Conservation (phyloP, 2,113 vertebrate genomes). For the Ploceus nigricollis region DNA sequence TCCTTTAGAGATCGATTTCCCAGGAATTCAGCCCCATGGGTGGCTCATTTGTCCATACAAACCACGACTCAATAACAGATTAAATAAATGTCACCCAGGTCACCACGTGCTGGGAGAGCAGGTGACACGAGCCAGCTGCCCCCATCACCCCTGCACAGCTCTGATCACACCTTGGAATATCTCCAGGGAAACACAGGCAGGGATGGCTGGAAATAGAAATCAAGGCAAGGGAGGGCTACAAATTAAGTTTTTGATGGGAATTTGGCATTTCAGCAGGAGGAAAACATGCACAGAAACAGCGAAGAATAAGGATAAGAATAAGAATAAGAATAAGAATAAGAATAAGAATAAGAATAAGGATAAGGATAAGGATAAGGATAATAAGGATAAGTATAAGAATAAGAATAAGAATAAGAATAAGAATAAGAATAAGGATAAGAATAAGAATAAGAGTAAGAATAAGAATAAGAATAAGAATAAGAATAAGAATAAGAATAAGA, state of each 20-base stretch:
- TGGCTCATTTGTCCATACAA: neutral
- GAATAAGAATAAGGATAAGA: neutral
- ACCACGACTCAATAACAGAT: neutral
- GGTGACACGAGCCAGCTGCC: neutral
- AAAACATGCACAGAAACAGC: accelerated
- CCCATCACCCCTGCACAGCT: neutral
- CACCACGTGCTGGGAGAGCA: accelerated
- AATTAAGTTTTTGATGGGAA: neutral
- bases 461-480: too few species aligned
- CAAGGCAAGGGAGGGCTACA: neutral
- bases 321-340: neutral
- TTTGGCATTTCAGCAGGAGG: neutral
- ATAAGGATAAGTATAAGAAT: too few species aligned
- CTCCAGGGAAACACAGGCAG: neutral
- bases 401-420: neutral
- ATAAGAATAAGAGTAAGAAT: neutral
- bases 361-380: neutral
- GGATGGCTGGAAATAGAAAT: neutral
- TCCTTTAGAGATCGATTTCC: neutral
- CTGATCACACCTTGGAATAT: neutral
- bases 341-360: neutral
- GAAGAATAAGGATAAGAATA: neutral
- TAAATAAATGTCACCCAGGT: neutral
- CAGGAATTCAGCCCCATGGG: neutral
- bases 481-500: neutral